A percentile compares a stretch with the other conserved stretches of the same genome.
Evolutionary conservation across 2,888 invertebrate genomes (phyloP).

Genomic region (Melinaea marsaeus): DNA sequence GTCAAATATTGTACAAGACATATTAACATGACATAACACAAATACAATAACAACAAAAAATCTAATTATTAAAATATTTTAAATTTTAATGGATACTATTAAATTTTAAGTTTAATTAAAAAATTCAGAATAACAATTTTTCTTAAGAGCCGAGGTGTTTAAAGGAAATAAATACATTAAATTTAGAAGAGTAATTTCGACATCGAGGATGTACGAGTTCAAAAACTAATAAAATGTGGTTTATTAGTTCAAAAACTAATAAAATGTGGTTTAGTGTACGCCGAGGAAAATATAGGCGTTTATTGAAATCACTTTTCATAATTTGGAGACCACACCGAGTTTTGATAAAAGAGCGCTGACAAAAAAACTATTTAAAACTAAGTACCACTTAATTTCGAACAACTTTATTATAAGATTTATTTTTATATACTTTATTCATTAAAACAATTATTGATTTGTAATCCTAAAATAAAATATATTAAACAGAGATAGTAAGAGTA

Average conservation of each 20-base stretch:
- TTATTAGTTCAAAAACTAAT: constrained; percentile 50
- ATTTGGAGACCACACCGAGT: constrained; percentile 54
- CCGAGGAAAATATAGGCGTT: constrained; percentile 56
- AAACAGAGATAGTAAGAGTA: too few species aligned
- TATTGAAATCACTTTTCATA: constrained; percentile 57
- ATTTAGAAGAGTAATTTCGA: neutral
- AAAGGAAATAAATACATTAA: neutral
- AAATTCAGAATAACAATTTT: neutral
- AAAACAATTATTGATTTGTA: too few species aligned
- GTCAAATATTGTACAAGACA: too few species aligned
- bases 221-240: constrained; percentile 59
- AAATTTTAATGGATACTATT: neutral
- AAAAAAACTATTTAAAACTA: too few species aligned
- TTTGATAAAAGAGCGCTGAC: too few species aligned
- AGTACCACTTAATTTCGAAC: too few species aligned
- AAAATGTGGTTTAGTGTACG: constrained; percentile 62
- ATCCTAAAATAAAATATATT: too few species aligned
- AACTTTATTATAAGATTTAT: too few species aligned
- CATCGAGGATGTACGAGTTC: constrained; percentile 23
- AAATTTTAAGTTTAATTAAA: neutral
- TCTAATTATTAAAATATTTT: too few species aligned
- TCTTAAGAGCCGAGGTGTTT: neutral
- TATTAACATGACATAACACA: too few species aligned
- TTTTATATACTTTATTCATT: too few species aligned
- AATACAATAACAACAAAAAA: too few species aligned